These are phyloP conservation scores for Loripinus fragilis DNA, from an alignment of 2,888 invertebrate genomes.

Conservation along the genomic window DNA sequence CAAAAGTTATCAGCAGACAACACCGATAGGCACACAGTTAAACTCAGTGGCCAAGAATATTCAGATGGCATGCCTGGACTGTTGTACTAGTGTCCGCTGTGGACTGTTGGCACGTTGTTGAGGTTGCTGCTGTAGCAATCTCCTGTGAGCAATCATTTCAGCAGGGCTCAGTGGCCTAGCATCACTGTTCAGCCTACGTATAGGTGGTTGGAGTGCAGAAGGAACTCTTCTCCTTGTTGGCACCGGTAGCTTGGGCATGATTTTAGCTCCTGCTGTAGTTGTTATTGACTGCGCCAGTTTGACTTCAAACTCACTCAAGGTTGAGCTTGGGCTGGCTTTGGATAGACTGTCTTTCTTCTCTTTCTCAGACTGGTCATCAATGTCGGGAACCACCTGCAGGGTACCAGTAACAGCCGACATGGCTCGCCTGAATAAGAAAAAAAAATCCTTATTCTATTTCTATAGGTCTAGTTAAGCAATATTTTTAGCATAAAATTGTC, in stretches of 20 bases:
- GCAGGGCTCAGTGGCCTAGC: conserved; percentile 74
- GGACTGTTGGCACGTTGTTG: background rate
- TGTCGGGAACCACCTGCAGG: conserved; percentile 65
- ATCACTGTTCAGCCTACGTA: conserved; percentile 76
- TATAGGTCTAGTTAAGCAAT: no score
- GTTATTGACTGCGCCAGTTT: conserved; percentile 2
- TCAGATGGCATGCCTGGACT: background rate
- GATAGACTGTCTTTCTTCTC: background rate
- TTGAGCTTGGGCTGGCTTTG: conserved; percentile 4
- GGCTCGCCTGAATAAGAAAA: conserved; percentile 66
- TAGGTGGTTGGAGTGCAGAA: conserved; percentile 68
- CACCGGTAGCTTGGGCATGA: conserved; percentile 23
- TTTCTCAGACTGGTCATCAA: conserved; percentile 24
- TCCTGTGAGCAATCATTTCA: conserved; percentile 71
- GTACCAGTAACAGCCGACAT: conserved; percentile 68
- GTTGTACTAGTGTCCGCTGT: background rate
- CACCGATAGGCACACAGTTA: no score
- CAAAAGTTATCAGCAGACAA: no score
- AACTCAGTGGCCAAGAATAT: background rate
- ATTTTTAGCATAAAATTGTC: no score
- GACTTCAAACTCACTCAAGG: conserved; percentile 22
- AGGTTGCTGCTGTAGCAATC: conserved; percentile 56
- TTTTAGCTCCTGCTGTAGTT: background rate
- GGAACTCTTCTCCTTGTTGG: conserved; percentile 51
- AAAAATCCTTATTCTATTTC: no score